phyloP scores from a whole-genome alignment of 2,797 vertebrate species.

The Pangasius krempfi region DNA sequence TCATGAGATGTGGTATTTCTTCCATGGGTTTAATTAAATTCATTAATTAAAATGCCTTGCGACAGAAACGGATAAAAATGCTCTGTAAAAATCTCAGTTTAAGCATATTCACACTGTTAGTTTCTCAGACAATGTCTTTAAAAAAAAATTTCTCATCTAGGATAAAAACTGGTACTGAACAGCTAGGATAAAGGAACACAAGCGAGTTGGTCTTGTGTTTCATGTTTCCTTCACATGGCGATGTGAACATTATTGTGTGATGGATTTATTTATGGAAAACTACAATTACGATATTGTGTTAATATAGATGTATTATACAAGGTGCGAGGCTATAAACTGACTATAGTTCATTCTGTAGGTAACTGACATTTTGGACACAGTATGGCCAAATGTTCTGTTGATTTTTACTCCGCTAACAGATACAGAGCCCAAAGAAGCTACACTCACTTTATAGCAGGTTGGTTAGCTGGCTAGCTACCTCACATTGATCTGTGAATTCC shows the following conservation, averaged over 20 bases:
- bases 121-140: neutral
- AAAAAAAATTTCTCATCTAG: neutral
- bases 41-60: neutral
- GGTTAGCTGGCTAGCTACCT: neutral
- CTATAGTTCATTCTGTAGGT: no score
- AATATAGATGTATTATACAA: neutral
- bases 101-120: neutral
- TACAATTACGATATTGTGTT: neutral
- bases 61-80: neutral
- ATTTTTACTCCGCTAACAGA: neutral
- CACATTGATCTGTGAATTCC: no score
- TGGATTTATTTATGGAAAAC: neutral
- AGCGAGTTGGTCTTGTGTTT: neutral
- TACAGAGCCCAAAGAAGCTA: neutral
- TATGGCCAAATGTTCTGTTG: neutral
- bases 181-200: neutral
- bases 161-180: neutral
- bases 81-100: neutral
- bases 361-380: neutral
- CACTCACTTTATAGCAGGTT: no score
- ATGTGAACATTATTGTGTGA: neutral
- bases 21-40: neutral
- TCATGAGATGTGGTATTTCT: neutral
- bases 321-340: neutral
- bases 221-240: neutral